These are phyloP conservation scores for Harpegnathos saltator DNA, from an alignment of 1,140 invertebrate species.

Conservation along the genomic window DNA sequence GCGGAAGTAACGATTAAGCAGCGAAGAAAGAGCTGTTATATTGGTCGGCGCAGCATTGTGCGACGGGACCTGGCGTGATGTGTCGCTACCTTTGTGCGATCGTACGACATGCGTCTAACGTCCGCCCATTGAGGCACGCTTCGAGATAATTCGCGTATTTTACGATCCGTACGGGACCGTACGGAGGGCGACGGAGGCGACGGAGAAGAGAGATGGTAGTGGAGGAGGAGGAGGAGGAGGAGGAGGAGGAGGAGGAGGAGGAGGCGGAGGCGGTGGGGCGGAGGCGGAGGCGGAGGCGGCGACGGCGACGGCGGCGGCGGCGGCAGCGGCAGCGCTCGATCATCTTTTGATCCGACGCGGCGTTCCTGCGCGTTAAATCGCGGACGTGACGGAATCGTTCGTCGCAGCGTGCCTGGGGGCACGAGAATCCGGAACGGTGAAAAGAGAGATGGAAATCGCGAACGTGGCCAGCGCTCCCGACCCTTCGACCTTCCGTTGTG, in stretches of 20 bases:
- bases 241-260: too few relatives aligned
- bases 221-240: too few relatives aligned
- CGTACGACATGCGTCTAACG: constrained; percentile 79
- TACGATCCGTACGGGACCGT: constrained; percentile 58
- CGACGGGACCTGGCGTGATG: constrained; percentile 80
- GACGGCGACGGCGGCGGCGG: too few relatives aligned
- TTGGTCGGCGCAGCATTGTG: constrained; percentile 81
- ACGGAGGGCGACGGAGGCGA: not conserved
- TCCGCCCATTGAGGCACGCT: constrained; percentile 80
- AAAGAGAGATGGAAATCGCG: constrained; percentile 23
- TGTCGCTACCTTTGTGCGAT: constrained; percentile 77
- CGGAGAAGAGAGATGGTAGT: too few relatives aligned
- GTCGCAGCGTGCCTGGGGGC: not conserved
- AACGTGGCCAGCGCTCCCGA: not conserved
- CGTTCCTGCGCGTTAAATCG: constrained; percentile 31
- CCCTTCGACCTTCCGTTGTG: constrained; percentile 25
- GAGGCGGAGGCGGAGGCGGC: too few relatives aligned
- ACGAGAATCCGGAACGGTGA: constrained; percentile 21
- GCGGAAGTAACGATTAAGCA: constrained; percentile 85
- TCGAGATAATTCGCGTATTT: constrained; percentile 80
- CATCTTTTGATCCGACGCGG: constrained; percentile 4
- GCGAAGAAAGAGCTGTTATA: constrained; percentile 84
- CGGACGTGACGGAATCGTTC: constrained; percentile 36
- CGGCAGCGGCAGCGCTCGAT: not conserved
- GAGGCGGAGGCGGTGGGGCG: too few relatives aligned